phyloP scores from a whole-genome alignment of 2,888 invertebrate genomes.

The Pycnomerus fuliginosus region DNA sequence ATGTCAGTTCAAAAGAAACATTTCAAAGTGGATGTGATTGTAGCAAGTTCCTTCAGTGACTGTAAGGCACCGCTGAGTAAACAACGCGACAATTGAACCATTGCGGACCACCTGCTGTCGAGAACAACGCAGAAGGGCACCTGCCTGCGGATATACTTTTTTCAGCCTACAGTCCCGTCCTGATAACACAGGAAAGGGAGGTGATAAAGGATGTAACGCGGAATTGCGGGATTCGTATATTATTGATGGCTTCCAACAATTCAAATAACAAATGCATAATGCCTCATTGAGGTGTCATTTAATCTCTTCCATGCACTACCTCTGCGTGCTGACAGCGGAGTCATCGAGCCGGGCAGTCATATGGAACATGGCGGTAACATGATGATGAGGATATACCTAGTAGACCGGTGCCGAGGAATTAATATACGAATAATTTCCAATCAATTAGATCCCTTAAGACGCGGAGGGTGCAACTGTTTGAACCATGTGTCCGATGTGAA shows the following conservation, averaged over 20 bases:
- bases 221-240: background rate
- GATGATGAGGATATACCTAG: conserved; percentile 3
- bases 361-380: conserved; percentile 16
- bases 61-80: conserved; percentile 35
- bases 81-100: conserved; percentile 35
- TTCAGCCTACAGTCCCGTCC: background rate
- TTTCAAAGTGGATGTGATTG: no score
- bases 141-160: conserved; percentile 16
- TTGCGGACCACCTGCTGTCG: conserved; percentile 34
- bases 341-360: conserved; percentile 4
- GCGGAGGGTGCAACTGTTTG: conserved; percentile 31
- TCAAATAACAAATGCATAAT: background rate
- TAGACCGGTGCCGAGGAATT: conserved; percentile 20
- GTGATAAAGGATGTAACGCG: background rate
- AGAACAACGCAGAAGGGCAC: conserved; percentile 12
- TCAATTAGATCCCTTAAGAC: conserved; percentile 31
- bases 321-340: background rate
- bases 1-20: no score
- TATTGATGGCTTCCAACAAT: background rate
- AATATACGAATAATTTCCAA: conserved; percentile 33
- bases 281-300: conserved; percentile 13
- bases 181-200: conserved; percentile 5
- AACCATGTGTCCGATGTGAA: conserved; percentile 32
- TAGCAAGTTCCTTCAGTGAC: no score
- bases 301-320: conserved; percentile 2